Conservation (phyloP, 2,113 vertebrate genomes). For the Pholis gunnellus region DNA sequence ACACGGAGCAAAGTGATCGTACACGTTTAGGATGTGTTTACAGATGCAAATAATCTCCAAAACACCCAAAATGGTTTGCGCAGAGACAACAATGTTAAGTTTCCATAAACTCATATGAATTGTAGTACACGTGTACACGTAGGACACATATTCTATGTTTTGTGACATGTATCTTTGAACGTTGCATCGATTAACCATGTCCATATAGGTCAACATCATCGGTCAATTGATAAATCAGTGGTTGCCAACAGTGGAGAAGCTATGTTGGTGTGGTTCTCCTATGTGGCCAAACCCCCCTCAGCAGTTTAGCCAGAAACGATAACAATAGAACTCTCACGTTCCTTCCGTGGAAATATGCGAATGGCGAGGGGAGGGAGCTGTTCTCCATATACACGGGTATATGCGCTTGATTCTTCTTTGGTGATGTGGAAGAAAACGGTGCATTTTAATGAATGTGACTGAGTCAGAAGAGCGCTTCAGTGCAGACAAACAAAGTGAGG, state of each 20-base stretch:
- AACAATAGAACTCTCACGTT: neutral
- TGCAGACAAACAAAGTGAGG: neutral
- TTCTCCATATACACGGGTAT: neutral
- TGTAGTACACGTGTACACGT: neutral
- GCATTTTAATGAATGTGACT: neutral
- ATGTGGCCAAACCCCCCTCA: neutral
- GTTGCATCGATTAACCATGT: neutral
- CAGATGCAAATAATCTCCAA: neutral
- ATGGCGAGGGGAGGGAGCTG: neutral
- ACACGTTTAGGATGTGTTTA: neutral
- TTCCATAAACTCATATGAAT: rapidly evolving
- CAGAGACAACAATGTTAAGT: neutral
- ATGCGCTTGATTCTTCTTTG: neutral
- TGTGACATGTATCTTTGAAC: neutral
- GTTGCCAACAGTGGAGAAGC: neutral
- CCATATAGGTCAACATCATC: neutral
- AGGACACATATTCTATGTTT: neutral
- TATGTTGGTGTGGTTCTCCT: neutral
- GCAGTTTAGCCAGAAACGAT: neutral
- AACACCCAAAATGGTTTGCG: neutral
- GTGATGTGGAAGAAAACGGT: neutral
- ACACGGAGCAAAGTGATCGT: neutral
- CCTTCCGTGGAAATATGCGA: neutral
- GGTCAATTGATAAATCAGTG: neutral
- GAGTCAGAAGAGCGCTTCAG: neutral